phyloP scores from a whole-genome alignment of 1,140 invertebrate species.

The Drosophila tsacasi region DNA sequence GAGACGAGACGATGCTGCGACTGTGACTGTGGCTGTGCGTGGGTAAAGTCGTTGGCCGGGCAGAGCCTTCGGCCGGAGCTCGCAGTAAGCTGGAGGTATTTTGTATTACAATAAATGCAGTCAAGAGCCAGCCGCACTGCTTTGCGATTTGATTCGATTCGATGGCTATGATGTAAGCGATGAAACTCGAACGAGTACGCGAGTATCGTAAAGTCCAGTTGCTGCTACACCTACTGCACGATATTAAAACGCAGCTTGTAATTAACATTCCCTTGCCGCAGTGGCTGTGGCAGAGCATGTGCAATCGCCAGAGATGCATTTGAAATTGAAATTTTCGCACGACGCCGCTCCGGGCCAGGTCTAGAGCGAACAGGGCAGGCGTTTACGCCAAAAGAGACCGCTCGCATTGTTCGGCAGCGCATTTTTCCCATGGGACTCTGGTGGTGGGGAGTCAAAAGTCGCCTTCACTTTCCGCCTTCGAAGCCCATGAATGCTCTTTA shows the following conservation, averaged over 20 bases:
- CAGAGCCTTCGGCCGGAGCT: constrained; percentile 9
- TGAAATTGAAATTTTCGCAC: constrained; percentile 50
- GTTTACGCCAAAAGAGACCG: constrained; percentile 3
- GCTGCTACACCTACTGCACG: constrained; percentile 35
- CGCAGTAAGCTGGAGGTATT: constrained; percentile 6
- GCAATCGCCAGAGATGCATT: constrained; percentile 32
- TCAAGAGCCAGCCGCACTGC: constrained; percentile 11
- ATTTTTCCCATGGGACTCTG: constrained; percentile 21
- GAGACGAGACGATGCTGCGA: constrained; percentile 3
- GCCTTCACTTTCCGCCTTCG: neutral
- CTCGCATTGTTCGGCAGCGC: constrained; percentile 14
- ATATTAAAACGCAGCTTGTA: constrained; percentile 50
- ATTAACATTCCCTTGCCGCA: constrained; percentile 50
- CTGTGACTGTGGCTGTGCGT: constrained; percentile 33
- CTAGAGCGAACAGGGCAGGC: constrained; percentile 23
- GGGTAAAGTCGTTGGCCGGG: constrained; percentile 33
- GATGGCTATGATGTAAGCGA: constrained; percentile 39
- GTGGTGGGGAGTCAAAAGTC: neutral
- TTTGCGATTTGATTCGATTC: constrained; percentile 10
- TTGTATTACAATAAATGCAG: constrained; percentile 24
- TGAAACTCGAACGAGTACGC: neutral
- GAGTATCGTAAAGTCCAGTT: constrained; percentile 11
- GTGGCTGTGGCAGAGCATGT: constrained; percentile 6
- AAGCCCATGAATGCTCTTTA: constrained; percentile 1
- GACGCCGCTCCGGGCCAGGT: constrained; percentile 11